phyloP scores from a whole-genome alignment of 2,797 vertebrate genomes.

The Sphenopsis melanotis region DNA sequence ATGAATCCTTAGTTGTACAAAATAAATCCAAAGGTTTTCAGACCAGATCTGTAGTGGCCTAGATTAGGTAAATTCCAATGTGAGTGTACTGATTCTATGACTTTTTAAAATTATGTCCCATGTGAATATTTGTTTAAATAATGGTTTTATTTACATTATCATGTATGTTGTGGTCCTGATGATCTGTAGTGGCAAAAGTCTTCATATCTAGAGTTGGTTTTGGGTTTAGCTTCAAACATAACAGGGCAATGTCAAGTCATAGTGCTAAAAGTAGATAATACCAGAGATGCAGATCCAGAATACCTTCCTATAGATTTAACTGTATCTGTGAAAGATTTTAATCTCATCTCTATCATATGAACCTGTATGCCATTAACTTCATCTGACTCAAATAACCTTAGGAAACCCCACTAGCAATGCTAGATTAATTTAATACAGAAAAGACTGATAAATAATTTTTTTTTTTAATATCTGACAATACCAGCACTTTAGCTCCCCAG shows the following conservation, averaged over 20 bases:
- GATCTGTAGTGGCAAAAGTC: neutral
- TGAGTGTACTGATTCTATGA: neutral
- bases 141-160: neutral
- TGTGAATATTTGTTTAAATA: neutral
- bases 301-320: neutral
- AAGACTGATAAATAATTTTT: neutral
- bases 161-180: neutral
- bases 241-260: neutral
- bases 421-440: neutral
- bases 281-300: neutral
- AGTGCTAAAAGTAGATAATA: neutral
- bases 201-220: neutral
- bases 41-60: neutral
- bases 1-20: neutral
- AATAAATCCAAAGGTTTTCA: neutral
- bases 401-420: neutral
- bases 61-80: neutral
- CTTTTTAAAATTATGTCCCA: neutral
- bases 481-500: rapidly evolving
- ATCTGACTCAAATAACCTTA: neutral
- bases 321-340: neutral
- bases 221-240: neutral
- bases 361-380: neutral
- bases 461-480: neutral
- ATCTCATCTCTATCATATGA: neutral